These are phyloP conservation scores for Sebastes fasciatus DNA, from an alignment of 2,113 vertebrate species.

Conservation along the genomic window DNA sequence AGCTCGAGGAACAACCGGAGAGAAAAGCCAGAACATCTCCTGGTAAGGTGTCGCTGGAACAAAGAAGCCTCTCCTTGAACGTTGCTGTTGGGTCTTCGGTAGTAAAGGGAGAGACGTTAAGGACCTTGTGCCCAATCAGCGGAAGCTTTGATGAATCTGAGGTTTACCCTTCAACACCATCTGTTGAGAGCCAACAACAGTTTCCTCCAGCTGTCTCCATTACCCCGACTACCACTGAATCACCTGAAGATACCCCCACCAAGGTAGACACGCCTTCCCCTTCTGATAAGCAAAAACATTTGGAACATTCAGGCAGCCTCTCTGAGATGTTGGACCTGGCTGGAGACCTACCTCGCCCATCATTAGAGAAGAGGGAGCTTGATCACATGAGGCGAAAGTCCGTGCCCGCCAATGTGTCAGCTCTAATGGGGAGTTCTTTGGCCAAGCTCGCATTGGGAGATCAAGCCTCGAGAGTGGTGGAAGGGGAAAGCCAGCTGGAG, in stretches of 20 bases:
- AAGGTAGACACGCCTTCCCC: conserved; percentile 4
- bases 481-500: conserved; percentile 58
- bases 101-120: conserved; percentile 23
- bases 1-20: conserved; percentile 27
- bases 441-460: conserved; percentile 63
- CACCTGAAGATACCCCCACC: conserved; percentile 13
- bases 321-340: conserved; percentile 79
- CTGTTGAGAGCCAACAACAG: conserved; percentile 18
- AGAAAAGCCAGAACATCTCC: background rate
- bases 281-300: conserved; percentile 33
- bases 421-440: conserved; percentile 65
- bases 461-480: conserved; percentile 28
- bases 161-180: conserved; percentile 36
- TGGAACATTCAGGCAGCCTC: conserved; percentile 54
- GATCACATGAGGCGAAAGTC: conserved; percentile 74
- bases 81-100: conserved; percentile 29
- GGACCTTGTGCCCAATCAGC: conserved; percentile 46
- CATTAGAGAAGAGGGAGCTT: conserved; percentile 53
- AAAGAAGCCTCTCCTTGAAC: conserved; percentile 63
- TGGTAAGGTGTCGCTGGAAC: conserved; percentile 44
- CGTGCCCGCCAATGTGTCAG: conserved; percentile 61
- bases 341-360: conserved; percentile 58
- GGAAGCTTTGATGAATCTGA: conserved; percentile 60
- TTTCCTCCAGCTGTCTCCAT: conserved; percentile 55
- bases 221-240: conserved; percentile 35